Percentiles rank a stretch among this genome's conserved stretches.
Conservation (phyloP, 2,797 vertebrate genomes). For the Myiothlypis chrysogaster region DNA sequence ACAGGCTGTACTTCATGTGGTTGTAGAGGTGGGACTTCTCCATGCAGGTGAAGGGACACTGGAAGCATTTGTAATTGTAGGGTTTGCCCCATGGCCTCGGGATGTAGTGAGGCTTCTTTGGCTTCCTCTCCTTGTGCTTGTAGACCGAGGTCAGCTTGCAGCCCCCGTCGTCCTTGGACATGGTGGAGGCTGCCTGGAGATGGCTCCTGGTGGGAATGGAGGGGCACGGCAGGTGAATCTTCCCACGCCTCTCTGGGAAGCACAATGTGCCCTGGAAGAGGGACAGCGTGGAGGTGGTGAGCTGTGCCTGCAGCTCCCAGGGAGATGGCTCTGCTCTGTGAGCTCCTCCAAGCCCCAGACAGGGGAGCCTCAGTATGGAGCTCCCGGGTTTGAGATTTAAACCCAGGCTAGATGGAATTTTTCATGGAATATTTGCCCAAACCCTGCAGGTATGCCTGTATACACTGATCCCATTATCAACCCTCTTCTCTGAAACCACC, state of each 20-base stretch:
- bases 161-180: constrained; percentile 88
- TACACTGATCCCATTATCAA: neutral
- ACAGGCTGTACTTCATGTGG: constrained; percentile 99
- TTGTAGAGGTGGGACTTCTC: constrained; percentile 99
- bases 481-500: neutral
- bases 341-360: neutral
- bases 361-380: neutral
- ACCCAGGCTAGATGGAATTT: neutral
- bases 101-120: constrained; percentile 98
- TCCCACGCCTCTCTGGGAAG: neutral
- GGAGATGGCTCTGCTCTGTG: neutral
- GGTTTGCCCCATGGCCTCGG: constrained; percentile 97
- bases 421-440: neutral
- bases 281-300: neutral
- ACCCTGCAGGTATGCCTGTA: neutral
- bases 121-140: constrained; percentile 93
- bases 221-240: neutral
- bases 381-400: neutral
- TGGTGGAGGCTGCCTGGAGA: constrained; percentile 51
- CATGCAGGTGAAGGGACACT: constrained; percentile 99
- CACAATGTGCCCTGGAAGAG: constrained; percentile 39
- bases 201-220: neutral
- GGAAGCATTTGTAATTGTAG: constrained; percentile 99
- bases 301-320: neutral
- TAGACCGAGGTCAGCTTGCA: constrained; percentile 84